phyloP scores from a whole-genome alignment of 2,797 vertebrate species.

The Naso thynnoides region DNA sequence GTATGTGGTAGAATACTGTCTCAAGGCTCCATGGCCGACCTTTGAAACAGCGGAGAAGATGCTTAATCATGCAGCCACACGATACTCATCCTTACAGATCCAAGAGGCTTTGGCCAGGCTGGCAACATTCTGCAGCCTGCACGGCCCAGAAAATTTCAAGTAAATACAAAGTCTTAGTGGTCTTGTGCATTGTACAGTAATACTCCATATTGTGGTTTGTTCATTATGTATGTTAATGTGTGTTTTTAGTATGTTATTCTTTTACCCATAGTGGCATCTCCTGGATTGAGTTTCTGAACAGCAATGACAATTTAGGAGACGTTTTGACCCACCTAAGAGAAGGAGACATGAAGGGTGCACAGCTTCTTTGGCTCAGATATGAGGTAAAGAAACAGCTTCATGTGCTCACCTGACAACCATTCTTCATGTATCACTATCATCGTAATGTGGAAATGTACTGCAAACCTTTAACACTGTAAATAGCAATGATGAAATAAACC shows the following conservation, averaged over 20 bases:
- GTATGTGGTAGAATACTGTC: slow-evolving; percentile 94
- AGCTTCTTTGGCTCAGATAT: slow-evolving; percentile 94
- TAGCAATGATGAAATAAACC: not conserved
- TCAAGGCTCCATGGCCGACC: slow-evolving; percentile 93
- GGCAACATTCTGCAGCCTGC: slow-evolving; percentile 92
- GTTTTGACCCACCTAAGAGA: slow-evolving; percentile 87
- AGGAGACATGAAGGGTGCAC: slow-evolving; percentile 89
- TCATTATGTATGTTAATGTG: not conserved
- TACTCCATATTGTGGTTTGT: not conserved
- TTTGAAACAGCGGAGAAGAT: slow-evolving; percentile 94
- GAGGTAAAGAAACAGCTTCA: slow-evolving; percentile 82
- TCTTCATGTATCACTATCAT: not conserved
- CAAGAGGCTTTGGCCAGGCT: slow-evolving; percentile 90
- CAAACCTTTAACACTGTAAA: not conserved
- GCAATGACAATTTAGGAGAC: slow-evolving; percentile 86
- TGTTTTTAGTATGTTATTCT: slow-evolving; percentile 15
- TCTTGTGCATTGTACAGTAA: not conserved
- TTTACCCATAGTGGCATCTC: slow-evolving; percentile 85
- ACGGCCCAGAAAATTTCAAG: slow-evolving; percentile 92
- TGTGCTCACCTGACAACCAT: not conserved
- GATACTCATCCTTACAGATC: slow-evolving; percentile 84
- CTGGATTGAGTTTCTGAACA: slow-evolving; percentile 96
- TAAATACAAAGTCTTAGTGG: slow-evolving; percentile 64
- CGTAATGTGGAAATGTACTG: not conserved
- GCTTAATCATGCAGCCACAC: slow-evolving; percentile 87